A percentile compares a stretch with the other conserved stretches of the same genome.
Evolutionary conservation across 2,888 invertebrate genomes (phyloP).

Genomic region (Anaspis maculata): DNA sequence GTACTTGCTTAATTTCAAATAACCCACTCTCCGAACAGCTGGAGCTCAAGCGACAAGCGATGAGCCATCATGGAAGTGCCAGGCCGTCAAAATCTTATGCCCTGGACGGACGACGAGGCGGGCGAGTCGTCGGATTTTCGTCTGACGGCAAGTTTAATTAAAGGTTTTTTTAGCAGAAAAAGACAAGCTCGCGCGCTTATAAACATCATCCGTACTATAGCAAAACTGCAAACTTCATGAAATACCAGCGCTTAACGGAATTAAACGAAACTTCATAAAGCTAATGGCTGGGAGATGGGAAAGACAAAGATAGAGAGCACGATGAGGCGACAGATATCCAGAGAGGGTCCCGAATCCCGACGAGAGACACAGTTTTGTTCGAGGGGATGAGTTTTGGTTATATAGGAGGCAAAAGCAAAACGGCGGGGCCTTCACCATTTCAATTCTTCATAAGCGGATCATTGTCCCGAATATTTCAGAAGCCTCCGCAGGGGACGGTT

Average conservation of each 20-base stretch:
- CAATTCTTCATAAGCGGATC: constrained; percentile 25
- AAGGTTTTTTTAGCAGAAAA: constrained; percentile 1
- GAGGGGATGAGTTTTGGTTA: too few relatives aligned
- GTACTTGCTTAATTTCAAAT: too few relatives aligned
- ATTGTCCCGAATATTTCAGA: constrained; percentile 20
- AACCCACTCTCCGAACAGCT: too few relatives aligned
- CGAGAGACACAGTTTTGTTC: too few relatives aligned
- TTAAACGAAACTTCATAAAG: constrained; percentile 22
- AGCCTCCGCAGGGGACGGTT: constrained; percentile 8
- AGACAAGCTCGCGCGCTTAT: constrained; percentile 4
- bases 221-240: constrained; percentile 9
- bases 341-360: too few relatives aligned
- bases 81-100: too few relatives aligned
- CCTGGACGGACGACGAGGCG: too few relatives aligned
- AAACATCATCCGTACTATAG: constrained; percentile 5
- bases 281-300: constrained; percentile 11
- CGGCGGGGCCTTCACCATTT: constrained; percentile 19
- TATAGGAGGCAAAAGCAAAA: constrained; percentile 16
- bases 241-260: constrained; percentile 13
- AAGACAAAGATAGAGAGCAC: constrained; percentile 7
- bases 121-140: too few relatives aligned
- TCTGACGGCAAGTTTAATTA: too few relatives aligned
- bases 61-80: too few relatives aligned
- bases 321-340: too few relatives aligned
- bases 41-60: too few relatives aligned